These are phyloP conservation scores for Eidolon helvum DNA, from an alignment of 2,113 vertebrate species.

Conservation along the genomic window DNA sequence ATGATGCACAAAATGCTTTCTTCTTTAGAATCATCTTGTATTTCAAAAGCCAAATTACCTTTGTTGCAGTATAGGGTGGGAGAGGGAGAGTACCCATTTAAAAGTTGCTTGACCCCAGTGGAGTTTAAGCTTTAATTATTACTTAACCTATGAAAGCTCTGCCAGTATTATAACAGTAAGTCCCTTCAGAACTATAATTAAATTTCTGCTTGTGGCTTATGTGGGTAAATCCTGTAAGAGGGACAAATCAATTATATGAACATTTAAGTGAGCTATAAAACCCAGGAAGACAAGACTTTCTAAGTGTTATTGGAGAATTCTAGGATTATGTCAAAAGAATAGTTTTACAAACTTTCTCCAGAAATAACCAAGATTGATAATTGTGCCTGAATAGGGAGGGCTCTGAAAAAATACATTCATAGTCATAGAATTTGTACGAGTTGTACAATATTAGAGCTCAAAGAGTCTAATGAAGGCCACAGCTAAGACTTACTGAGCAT, in stretches of 20 bases:
- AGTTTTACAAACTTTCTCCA: neutral
- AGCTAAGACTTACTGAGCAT: neutral
- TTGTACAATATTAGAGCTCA: neutral
- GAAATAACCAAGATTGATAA: neutral
- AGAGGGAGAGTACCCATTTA: neutral
- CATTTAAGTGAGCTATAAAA: constrained; percentile 46
- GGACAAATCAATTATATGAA: constrained; percentile 16
- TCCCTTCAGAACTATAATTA: constrained; percentile 51
- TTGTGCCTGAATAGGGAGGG: neutral
- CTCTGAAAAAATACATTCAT: neutral
- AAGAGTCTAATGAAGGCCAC: neutral
- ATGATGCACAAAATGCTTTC: neutral
- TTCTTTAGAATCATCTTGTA: neutral
- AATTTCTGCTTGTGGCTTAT: constrained; percentile 57
- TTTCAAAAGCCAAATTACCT: constrained; percentile 31
- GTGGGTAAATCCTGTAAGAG: constrained; percentile 44
- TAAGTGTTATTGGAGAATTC: neutral
- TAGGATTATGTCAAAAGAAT: constrained; percentile 16
- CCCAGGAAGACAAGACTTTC: constrained; percentile 22
- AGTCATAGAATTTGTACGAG: neutral
- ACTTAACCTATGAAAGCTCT: constrained; percentile 40
- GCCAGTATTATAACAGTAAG: constrained; percentile 22
- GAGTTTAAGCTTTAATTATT: constrained; percentile 61
- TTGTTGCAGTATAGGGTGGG: neutral
- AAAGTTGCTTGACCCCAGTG: constrained; percentile 21